Conservation (phyloP, 53 echinoderm and acorn worm species). For the Paracentrotus lividus region DNA sequence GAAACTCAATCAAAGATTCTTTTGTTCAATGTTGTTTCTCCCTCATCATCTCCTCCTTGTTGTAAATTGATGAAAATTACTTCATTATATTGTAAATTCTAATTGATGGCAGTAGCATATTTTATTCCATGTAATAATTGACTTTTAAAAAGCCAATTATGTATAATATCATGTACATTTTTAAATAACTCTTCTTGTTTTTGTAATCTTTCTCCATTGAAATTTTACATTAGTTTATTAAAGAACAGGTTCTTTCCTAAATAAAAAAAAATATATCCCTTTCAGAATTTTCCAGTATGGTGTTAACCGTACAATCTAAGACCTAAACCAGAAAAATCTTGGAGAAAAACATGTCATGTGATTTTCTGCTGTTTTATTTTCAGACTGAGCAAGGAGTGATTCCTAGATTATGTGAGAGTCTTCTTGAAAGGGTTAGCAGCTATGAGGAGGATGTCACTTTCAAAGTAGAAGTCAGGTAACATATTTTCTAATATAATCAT, state of each 20-base stretch:
- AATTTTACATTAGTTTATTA: background rate
- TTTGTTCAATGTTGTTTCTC: background rate
- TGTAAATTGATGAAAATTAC: background rate
- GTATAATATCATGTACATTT: too few relatives aligned
- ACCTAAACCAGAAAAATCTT: too few relatives aligned
- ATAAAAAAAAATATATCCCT: too few relatives aligned
- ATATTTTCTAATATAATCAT: too few relatives aligned
- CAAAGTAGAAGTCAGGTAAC: slow-evolving; percentile 98
- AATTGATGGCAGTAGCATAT: background rate
- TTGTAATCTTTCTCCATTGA: background rate
- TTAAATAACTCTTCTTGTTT: background rate
- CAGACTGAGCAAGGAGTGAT: slow-evolving; percentile 67
- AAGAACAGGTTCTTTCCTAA: too few relatives aligned
- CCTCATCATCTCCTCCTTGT: background rate
- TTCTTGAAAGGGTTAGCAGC: slow-evolving; percentile 85
- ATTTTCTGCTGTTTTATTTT: background rate
- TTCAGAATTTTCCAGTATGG: too few relatives aligned
- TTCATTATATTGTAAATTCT: background rate
- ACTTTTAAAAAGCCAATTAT: too few relatives aligned
- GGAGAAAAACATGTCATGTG: too few relatives aligned
- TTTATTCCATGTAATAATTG: background rate
- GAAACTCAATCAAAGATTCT: background rate
- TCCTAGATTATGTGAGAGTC: slow-evolving; percentile 92
- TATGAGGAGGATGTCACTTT: slow-evolving; percentile 90
- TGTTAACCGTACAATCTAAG: too few relatives aligned